Evolutionary conservation across 2,113 vertebrate genomes (phyloP), one percentile per base, ranked within the genome.

Genomic region (Coracopsis vasa): DNA sequence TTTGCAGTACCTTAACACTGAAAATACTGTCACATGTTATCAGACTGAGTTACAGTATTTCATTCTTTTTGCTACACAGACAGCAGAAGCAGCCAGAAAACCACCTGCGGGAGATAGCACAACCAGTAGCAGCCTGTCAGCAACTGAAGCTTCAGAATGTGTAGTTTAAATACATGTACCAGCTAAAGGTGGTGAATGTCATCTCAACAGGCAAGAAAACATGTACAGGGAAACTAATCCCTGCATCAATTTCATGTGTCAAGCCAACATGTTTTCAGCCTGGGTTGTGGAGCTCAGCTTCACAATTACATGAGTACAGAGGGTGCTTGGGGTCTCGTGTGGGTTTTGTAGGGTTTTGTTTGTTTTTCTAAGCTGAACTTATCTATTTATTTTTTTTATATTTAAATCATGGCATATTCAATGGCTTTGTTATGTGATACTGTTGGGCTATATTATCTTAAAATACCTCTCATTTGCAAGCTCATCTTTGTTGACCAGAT

Each of bases 301-400:
- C 3, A 1, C 5, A 66, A 15, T 75, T 21, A 29, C 1, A 28
- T 0, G 2, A 81, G 6, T 28, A 31, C 41, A 66, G 87, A 60
- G 10, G 20, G 2, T 31, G 16, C 10, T 44, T 20, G 7, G 20
- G 25, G 15, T 8, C 56, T 19, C 13, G 23, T 15, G 21, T 8
- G 2, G 31, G 31, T 50, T 19, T 71, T 16, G 6, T 19, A 61
- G 24, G 15, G 11, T 53, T 74, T 16, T 27, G 14, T 33, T 37
- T 72, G 5, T 10, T 47, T 70, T 62, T 37, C 28, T 44, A 12
- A 54, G 42, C 13, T 47, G 42, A 33, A 61, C 23, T 24, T 3
- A 2, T 42, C n/a, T 45, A 18, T 12, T 31, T 53, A 17, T 33
- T 13, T 51, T 28, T 69, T 19, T 48, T 4, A 2, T 15, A 51